Evolutionary conservation across 2,113 vertebrate species (phyloP).

Genomic region (Spea bombifrons): DNA sequence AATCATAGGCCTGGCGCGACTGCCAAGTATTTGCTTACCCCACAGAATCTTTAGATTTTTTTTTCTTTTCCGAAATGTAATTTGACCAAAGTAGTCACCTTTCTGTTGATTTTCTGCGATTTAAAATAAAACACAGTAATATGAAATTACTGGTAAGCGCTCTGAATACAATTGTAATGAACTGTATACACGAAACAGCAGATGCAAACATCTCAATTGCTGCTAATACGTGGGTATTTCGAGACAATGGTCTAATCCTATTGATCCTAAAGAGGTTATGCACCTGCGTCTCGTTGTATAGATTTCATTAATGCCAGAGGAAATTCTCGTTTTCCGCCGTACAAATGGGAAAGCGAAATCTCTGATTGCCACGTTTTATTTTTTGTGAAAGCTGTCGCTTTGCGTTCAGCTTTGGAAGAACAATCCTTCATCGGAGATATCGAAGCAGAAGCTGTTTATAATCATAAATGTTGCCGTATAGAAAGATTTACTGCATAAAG

Average conservation of each 20-base stretch:
- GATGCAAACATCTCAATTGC: neutral
- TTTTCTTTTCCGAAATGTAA: too few species aligned
- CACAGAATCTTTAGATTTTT: too few species aligned
- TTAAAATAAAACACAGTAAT: too few species aligned
- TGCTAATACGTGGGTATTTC: neutral
- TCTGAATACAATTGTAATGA: neutral
- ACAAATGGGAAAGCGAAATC: neutral
- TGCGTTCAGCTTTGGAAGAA: constrained; percentile 2
- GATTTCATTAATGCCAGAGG: neutral
- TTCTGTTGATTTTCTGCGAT: too few species aligned
- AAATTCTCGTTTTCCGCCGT: neutral
- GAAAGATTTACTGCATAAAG: constrained; percentile 32
- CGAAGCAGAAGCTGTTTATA: constrained; percentile 3
- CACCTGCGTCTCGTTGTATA: constrained; percentile 10
- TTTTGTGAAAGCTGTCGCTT: constrained; percentile 5
- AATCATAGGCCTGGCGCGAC: too few species aligned
- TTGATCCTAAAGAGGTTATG: neutral
- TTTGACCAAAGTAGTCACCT: too few species aligned
- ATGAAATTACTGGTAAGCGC: too few species aligned
- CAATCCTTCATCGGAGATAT: constrained; percentile 6
- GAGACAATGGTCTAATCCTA: neutral
- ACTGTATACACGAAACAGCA: neutral
- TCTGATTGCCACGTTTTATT: constrained; percentile 6
- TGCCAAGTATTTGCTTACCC: too few species aligned
- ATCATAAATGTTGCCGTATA: constrained; percentile 41